A percentile compares a stretch with the other conserved stretches of the same genome.
Evolutionary conservation across 2,888 invertebrate genomes (phyloP).

Genomic region (Pinctada fucata): DNA sequence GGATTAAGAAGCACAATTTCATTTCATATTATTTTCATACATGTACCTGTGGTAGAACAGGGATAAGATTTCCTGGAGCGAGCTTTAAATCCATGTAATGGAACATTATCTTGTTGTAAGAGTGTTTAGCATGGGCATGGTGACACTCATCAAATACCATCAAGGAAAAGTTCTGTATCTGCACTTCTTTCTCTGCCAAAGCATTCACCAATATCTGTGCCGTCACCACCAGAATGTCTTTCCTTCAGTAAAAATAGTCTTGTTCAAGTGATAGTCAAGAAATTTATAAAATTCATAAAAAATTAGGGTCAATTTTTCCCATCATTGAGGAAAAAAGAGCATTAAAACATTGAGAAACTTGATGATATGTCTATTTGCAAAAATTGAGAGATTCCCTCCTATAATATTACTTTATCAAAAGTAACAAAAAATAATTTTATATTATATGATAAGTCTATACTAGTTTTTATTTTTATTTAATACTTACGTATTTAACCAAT

Average conservation of each 20-base stretch:
- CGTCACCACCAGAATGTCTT: slow-evolving; percentile 74
- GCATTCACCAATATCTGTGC: slow-evolving; percentile 75
- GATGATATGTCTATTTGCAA: neutral
- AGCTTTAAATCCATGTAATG: slow-evolving; percentile 66
- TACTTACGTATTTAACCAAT: slow-evolving; percentile 29
- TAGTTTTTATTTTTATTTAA: neutral
- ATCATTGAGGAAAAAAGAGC: neutral
- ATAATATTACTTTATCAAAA: no score
- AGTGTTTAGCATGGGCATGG: slow-evolving; percentile 68
- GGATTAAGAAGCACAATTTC: no score
- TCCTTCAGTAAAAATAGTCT: slow-evolving; percentile 42
- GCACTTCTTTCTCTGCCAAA: slow-evolving; percentile 47
- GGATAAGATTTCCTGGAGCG: slow-evolving; percentile 11
- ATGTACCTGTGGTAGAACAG: slow-evolving; percentile 47
- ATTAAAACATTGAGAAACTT: neutral
- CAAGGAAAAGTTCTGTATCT: slow-evolving; percentile 60
- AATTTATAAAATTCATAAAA: no score
- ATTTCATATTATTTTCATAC: neutral
- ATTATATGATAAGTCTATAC: no score
- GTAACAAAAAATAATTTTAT: no score
- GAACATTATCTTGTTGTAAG: slow-evolving; percentile 71
- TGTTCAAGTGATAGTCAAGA: neutral
- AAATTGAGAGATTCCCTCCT: neutral
- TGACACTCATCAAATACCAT: slow-evolving; percentile 74
- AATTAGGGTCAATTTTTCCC: no score